phyloP scores from a whole-genome alignment of 2,888 invertebrate species.

The Sphaeridia pumilis region DNA sequence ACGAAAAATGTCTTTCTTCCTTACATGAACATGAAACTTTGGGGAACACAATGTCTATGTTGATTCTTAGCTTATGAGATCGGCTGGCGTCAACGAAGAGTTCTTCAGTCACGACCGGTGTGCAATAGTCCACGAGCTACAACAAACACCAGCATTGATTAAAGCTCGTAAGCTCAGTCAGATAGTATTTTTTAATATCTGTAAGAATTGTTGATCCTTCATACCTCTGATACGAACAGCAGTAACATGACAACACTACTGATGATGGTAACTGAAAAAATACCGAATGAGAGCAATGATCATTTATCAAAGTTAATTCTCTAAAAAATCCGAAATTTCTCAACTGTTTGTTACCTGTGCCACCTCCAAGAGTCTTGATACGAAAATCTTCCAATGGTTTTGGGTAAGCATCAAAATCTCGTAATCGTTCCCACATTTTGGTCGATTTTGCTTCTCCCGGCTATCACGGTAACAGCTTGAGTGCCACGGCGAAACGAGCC shows the following conservation, averaged over 20 bases:
- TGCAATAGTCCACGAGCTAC: constrained; percentile 62
- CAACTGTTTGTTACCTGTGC: constrained; percentile 78
- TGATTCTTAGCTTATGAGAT: constrained; percentile 83
- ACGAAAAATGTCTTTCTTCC: too few relatives aligned
- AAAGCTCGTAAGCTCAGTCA: too few relatives aligned
- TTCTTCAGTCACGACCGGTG: constrained; percentile 78
- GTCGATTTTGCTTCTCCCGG: too few relatives aligned
- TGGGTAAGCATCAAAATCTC: constrained; percentile 86
- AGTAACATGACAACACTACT: constrained; percentile 70
- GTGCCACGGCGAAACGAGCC: too few relatives aligned
- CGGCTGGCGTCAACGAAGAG: constrained; percentile 95
- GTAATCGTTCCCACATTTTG: constrained; percentile 44
- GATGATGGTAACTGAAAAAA: constrained; percentile 72
- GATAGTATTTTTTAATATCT: too few relatives aligned
- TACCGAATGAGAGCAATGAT: constrained; percentile 9
- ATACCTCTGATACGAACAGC: constrained; percentile 66
- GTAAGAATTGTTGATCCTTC: too few relatives aligned
- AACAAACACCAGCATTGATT: too few relatives aligned
- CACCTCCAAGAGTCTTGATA: constrained; percentile 86
- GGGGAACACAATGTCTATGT: constrained; percentile 80
- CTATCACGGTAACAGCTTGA: too few relatives aligned
- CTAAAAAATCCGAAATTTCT: neutral
- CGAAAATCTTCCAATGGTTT: constrained; percentile 93
- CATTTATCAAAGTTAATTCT: neutral
- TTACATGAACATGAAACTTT: constrained; percentile 84